Evolutionary conservation across 2,888 invertebrate species (phyloP), one percentile per base, ranked within the genome.

Genomic region (Epinotia brunnichana): DNA sequence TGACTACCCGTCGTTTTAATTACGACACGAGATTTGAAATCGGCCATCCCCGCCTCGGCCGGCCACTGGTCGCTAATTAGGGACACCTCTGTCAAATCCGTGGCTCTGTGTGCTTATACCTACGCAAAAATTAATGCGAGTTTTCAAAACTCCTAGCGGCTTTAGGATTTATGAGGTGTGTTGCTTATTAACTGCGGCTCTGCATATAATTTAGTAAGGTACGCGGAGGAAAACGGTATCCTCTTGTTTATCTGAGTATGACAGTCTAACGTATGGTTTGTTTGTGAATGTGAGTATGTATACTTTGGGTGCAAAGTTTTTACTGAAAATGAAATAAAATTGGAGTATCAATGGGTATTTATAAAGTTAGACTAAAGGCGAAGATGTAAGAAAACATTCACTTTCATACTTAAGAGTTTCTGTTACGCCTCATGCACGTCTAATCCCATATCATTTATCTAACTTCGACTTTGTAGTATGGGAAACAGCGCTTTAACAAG

Each of bases 121-220:
- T 73, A 63, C 63, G 69, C 69, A 73, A 73, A 69, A 69, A 73
- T 69, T 73, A 63, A 73, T 73, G 69, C 41, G 73, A 73, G 69
- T 73, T 73, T 51, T 41, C 48, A 51, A 68, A 73, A 73, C 69
- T 73, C 63, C 41, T 68, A 69, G 62, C 67, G 67, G 59, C 57
- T 57, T 62, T 68, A 48, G 67, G 63, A 69, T 73, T 73, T 73
- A 69, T 68, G 69, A 73, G 69, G 68, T 69, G 68, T 56, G 67
- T 35, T 57, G 68, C 63, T 69, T 69, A 69, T 73, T 68, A 73
- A 69, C 68, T 57, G 48, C 39, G 51, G 53, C 69, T 57, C 57
- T 59, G 13, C 48, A 48, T 48, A 69, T 73, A 56, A 73, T 73
- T 69, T 63, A 69, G 62, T 73, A 51, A 63, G 57, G 56, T 41